Evolutionary conservation across 2,888 invertebrate species (phyloP), one percentile per base, ranked within the genome.

Genomic region (Thereva nobilitata): DNA sequence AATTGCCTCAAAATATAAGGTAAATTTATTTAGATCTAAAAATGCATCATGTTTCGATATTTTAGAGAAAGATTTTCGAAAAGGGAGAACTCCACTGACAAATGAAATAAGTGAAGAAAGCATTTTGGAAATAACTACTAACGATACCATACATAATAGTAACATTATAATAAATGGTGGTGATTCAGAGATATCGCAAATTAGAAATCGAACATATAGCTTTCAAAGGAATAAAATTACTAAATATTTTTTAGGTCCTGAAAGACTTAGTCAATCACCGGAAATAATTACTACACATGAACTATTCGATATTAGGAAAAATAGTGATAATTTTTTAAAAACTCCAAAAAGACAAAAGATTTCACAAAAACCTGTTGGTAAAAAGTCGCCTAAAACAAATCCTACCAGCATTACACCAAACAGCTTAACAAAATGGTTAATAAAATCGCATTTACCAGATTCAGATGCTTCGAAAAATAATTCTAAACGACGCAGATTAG

Each of bases 41-140:
- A 73, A 74, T 7, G 76, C 77, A 3, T 78, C 80, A 9, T 79
- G 80, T 45, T 68, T 80, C 6, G 75, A 79, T 35, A 73, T 79
- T 12, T 69, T 80, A 4, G 80, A 79, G 56, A 72, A 77, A 52
- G 76, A 78, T 72, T 79, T 78, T 68, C 77, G 76, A 42, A 72
- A 76, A 44, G 64, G 53, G 35, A 45, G 37, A 8, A 63, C 56
- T n/a, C 6, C 41, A 42, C 53, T 52, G 45, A n/a, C 70, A 70
- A 0, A 53, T 4, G 45, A 37, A 40, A 4, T 69, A 67, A 10
- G 10, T 23, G 41, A n/a, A 42, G 49, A 63, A 44, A 4, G 65
- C 66, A 34, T 47, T 10, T 53, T 67, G 37, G 69, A 35, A 42
- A 56, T 56, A n/a, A 44, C 53, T n/a, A 37, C 37, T 3, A 53